These are phyloP conservation scores for Melanerpes formicivorus DNA, from an alignment of 2,113 vertebrate species.

Conservation along the genomic window DNA sequence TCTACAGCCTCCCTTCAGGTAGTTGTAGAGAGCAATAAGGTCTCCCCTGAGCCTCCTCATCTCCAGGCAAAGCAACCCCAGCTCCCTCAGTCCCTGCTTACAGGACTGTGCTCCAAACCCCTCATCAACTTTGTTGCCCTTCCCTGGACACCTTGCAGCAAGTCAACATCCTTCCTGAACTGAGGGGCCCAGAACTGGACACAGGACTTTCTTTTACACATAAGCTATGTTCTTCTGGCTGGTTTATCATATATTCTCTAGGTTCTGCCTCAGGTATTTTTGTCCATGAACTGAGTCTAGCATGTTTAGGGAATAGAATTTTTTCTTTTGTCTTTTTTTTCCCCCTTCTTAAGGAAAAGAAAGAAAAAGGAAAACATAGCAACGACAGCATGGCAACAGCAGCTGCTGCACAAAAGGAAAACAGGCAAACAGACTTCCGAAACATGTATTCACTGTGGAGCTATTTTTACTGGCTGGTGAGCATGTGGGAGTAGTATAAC, in stretches of 20 bases:
- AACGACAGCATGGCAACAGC: constrained; percentile 72
- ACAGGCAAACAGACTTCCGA: constrained; percentile 59
- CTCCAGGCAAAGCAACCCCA: no score
- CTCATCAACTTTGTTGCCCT: no score
- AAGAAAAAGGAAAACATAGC: constrained; percentile 62
- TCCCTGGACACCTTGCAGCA: no score
- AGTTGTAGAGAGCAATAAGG: no score
- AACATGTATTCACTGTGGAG: constrained; percentile 5
- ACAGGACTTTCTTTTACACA: background rate
- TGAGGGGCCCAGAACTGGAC: no score
- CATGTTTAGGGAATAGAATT: constrained; percentile 24
- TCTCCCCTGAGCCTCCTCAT: no score
- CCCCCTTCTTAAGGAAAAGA: constrained; percentile 25
- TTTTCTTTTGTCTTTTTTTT: background rate
- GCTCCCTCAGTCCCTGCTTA: no score
- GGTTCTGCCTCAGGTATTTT: constrained; percentile 12
- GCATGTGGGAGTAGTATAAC: constrained; percentile 21
- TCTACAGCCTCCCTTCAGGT: no score
- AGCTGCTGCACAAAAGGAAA: constrained; percentile 56
- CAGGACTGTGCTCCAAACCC: no score
- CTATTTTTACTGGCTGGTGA: constrained; percentile 60
- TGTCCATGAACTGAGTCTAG: background rate
- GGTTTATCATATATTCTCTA: background rate
- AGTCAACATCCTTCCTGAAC: no score
- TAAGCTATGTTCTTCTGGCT: background rate